phyloP scores from a whole-genome alignment of 1,140 invertebrate species.

The Belonocnema kinseyi region DNA sequence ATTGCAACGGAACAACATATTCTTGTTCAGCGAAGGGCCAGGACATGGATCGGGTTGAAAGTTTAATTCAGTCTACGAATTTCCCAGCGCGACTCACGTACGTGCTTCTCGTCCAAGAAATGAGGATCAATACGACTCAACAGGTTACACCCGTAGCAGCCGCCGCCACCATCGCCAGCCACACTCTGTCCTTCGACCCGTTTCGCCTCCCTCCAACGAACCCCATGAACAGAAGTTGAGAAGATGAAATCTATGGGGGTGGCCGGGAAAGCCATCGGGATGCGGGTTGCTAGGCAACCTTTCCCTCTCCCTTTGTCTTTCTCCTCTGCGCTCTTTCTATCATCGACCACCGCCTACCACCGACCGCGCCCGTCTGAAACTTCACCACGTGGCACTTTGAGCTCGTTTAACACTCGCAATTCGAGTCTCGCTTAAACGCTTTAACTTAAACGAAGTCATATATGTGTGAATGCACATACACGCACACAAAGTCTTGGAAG shows the following conservation, averaged over 20 bases:
- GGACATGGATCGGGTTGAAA: background rate
- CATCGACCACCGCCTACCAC: constrained; percentile 54
- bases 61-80: constrained; percentile 29
- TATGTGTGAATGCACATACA: background rate
- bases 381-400: constrained; percentile 39
- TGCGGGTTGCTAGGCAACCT: constrained; percentile 66
- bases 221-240: constrained; percentile 44
- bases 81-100: constrained; percentile 22
- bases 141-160: constrained; percentile 57
- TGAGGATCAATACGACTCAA: constrained; percentile 57
- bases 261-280: constrained; percentile 57
- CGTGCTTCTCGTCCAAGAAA: constrained; percentile 26
- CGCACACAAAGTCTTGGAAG: background rate
- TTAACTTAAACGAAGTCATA: background rate
- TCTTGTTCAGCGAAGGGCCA: background rate
- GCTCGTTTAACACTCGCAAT: constrained; percentile 42
- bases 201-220: constrained; percentile 14
- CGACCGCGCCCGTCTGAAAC: constrained; percentile 52
- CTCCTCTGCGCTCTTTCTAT: constrained; percentile 43
- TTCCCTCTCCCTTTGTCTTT: constrained; percentile 32
- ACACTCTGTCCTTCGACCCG: constrained; percentile 24
- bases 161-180: constrained; percentile 38
- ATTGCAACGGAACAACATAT: too few relatives aligned
- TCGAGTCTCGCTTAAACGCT: constrained; percentile 42
- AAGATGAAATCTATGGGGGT: constrained; percentile 53